A percentile compares a stretch with the other conserved stretches of the same genome.
phyloP scores from a whole-genome alignment of 2,113 vertebrate genomes.

The Symphodus melops region DNA sequence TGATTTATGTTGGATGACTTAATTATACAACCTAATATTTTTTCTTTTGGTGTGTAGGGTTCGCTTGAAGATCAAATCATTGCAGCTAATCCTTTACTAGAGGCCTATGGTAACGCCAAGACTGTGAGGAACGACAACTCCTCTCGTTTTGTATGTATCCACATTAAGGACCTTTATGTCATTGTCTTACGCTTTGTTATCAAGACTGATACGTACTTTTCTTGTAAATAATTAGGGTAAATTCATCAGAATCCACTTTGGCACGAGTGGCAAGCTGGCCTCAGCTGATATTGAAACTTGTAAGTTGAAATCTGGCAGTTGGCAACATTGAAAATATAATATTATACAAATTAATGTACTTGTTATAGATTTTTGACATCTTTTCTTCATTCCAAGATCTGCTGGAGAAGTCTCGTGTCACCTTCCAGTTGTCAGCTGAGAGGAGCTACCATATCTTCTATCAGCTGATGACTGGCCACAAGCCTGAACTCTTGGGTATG shows the following conservation, averaged over 20 bases:
- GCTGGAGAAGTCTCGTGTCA: conserved; percentile 78
- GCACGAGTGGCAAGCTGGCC: conserved; percentile 89
- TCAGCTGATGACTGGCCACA: conserved; percentile 82
- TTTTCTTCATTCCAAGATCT: conserved; percentile 66
- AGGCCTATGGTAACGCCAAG: conserved; percentile 88
- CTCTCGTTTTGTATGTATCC: conserved; percentile 86
- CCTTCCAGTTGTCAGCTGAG: conserved; percentile 82
- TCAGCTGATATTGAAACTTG: conserved; percentile 97
- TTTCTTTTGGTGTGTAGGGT: conserved; percentile 79
- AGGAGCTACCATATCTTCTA: conserved; percentile 86
- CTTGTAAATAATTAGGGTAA: conserved; percentile 81
- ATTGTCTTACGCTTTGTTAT: background rate
- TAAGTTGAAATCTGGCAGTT: conserved; percentile 70
- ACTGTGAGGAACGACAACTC: conserved; percentile 90
- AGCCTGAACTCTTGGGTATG: conserved; percentile 79
- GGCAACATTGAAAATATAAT: background rate
- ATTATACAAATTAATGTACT: no score
- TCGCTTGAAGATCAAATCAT: conserved; percentile 87
- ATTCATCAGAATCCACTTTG: conserved; percentile 95
- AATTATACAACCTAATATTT: background rate
- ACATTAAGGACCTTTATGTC: no score
- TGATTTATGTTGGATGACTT: background rate
- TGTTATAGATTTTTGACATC: background rate
- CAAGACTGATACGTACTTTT: conserved; percentile 15
- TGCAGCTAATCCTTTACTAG: conserved; percentile 81